Evolutionary conservation across 2,888 invertebrate species (phyloP), one percentile per base, ranked within the genome.

Genomic region (Cerastis rubricosa): DNA sequence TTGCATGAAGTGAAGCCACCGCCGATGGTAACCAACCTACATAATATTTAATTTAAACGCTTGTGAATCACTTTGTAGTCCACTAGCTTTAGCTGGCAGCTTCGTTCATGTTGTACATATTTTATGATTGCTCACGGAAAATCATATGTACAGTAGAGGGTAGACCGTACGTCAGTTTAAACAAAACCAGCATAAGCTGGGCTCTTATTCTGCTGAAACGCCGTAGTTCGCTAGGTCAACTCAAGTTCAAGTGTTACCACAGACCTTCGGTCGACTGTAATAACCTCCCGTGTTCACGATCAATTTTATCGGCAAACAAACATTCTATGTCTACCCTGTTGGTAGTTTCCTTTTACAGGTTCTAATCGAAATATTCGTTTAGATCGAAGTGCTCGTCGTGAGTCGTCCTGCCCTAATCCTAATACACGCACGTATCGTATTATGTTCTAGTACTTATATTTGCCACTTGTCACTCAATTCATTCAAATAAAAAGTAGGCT

Each of bases 1-100:
- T 71, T 85, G 87, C 86, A 89, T 91, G 90, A 89, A 91, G 90
- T 91, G 90, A 89, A 91, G 89, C 90, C 90, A 90, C 90, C 86
- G 86, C 85, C 91, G 86, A 91, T 92, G 90, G 90, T 91, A 89
- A 91, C 90, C 87, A 89, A 89, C 89, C 87, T 88, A 88, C 76
- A 83, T 89, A 89, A 83, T 88, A 89, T 91, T 89, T 90, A 89
- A 91, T 92, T 90, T 89, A 88, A 92, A 91, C 88, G 87, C 88
- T 88, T 89, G 89, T 92, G 91, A 94, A 91, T 92, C 91, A 92
- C 87, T 88, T 85, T 86, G 85, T 89, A 90, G 90, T 89, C 90
- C 88, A 88, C 88, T 90, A 91, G 91, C 89, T 87, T 76, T 74
- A 57, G 71, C 63, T 45, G 29, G 61, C 51, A 61, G 88, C 74